A percentile compares a stretch with the other conserved stretches of the same genome.
phyloP scores from a whole-genome alignment of 2,113 vertebrate species.

The Menura novaehollandiae region DNA sequence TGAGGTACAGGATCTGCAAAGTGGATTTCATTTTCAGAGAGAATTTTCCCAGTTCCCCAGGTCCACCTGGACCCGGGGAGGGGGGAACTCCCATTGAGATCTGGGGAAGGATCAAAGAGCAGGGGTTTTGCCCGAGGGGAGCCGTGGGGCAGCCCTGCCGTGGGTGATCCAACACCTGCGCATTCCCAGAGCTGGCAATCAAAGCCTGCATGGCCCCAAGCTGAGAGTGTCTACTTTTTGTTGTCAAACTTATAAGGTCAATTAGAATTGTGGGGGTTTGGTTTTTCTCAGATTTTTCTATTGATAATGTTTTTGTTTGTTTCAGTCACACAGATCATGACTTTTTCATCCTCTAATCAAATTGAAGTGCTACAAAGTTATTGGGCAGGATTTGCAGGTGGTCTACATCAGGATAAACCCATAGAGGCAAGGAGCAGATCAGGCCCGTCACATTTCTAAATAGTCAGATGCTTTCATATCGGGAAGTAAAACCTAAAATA shows the following conservation, averaged over 20 bases:
- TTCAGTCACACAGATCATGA: neutral
- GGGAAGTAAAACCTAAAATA: neutral
- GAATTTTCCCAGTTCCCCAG: neutral
- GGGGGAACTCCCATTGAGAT: neutral
- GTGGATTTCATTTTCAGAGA: neutral
- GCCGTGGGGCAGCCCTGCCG: neutral
- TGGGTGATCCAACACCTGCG: constrained; percentile 18
- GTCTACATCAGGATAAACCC: neutral
- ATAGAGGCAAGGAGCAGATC: neutral
- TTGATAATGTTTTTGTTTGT: neutral
- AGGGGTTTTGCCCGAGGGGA: neutral
- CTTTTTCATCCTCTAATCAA: neutral
- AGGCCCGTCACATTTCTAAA: neutral
- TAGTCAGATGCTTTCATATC: neutral
- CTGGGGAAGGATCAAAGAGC: constrained; percentile 5
- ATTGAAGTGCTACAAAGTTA: neutral
- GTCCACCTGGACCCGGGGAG: neutral
- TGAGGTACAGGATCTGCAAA: neutral
- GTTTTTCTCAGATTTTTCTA: neutral
- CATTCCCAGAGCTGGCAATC: constrained; percentile 11
- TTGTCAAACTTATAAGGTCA: neutral
- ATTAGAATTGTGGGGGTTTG: neutral
- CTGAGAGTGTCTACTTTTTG: neutral
- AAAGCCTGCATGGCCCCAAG: neutral
- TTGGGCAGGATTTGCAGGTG: neutral